Conservation (phyloP, 2,113 vertebrate genomes). For the Casuarius casuarius region DNA sequence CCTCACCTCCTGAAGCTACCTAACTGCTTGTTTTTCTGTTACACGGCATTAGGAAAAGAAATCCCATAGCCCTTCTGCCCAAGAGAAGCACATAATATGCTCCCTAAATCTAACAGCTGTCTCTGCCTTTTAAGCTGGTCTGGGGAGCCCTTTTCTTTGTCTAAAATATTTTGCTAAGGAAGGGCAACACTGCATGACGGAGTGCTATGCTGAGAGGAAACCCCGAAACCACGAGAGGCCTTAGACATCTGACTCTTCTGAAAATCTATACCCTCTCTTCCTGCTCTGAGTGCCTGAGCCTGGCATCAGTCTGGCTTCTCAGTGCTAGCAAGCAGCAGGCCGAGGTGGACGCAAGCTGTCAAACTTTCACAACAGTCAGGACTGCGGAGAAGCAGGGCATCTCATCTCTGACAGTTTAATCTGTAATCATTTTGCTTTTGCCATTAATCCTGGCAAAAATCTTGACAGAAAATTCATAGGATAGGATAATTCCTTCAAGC, state of each 20-base stretch:
- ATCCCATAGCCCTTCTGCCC: not conserved
- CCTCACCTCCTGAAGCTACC: not conserved
- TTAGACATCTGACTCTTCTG: not conserved
- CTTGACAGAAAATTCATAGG: not conserved
- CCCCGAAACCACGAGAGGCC: not conserved
- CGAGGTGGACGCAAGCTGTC: not conserved
- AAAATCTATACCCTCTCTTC: not conserved
- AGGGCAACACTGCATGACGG: not conserved
- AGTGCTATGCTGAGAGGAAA: not conserved
- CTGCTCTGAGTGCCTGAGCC: not conserved
- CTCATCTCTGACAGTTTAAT: not conserved
- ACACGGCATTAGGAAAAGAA: not conserved
- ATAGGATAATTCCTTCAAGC: not conserved
- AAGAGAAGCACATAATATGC: not conserved
- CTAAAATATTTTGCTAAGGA: not conserved
- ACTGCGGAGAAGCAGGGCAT: not conserved
- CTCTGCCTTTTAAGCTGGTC: not conserved
- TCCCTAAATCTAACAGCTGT: not conserved
- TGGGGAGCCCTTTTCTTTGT: not conserved
- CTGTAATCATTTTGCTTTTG: not conserved
- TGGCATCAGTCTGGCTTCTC: not conserved
- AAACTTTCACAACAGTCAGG: not conserved
- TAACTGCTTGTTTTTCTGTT: not conserved
- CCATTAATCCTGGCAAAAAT: not conserved
- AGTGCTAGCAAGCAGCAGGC: no score